Evolutionary conservation across 2,888 invertebrate genomes (phyloP).

Genomic region (Antitype chi): DNA sequence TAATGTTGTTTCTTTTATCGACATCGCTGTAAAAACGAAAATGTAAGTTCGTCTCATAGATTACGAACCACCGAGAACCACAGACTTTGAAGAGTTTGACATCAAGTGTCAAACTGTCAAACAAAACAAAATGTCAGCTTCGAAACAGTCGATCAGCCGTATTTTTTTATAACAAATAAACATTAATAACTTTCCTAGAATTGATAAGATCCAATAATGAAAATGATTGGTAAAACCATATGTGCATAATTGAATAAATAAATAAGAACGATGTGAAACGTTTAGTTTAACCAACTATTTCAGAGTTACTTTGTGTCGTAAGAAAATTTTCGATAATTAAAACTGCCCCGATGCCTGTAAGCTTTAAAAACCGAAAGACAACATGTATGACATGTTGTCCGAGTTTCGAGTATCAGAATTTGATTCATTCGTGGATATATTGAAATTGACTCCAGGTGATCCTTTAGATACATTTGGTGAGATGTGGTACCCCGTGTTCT

Average conservation of each 20-base stretch:
- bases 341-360: constrained; percentile 87
- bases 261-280: constrained; percentile 3
- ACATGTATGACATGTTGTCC: constrained; percentile 91
- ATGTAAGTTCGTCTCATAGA: neutral
- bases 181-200: constrained; percentile 17
- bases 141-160: constrained; percentile 40
- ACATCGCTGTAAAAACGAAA: neutral
- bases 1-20: neutral
- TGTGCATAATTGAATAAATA: constrained; percentile 1
- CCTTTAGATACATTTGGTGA: constrained; percentile 94
- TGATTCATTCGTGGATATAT: constrained; percentile 93
- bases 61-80: too few relatives aligned
- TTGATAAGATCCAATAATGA: constrained; percentile 17
- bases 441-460: constrained; percentile 92
- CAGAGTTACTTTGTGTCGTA: constrained; percentile 57
- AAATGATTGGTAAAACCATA: constrained; percentile 11
- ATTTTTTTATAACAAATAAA: constrained; percentile 47
- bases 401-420: constrained; percentile 91
- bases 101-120: constrained; percentile 46
- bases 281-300: constrained; percentile 7
- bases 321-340: constrained; percentile 69
- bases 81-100: neutral
- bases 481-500: constrained; percentile 99
- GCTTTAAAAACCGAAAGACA: constrained; percentile 80
- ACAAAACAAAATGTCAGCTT: constrained; percentile 64